Base-by-base conservation (phyloP, 2,888 invertebrate genomes). In the Oscheius sp. region DNA sequence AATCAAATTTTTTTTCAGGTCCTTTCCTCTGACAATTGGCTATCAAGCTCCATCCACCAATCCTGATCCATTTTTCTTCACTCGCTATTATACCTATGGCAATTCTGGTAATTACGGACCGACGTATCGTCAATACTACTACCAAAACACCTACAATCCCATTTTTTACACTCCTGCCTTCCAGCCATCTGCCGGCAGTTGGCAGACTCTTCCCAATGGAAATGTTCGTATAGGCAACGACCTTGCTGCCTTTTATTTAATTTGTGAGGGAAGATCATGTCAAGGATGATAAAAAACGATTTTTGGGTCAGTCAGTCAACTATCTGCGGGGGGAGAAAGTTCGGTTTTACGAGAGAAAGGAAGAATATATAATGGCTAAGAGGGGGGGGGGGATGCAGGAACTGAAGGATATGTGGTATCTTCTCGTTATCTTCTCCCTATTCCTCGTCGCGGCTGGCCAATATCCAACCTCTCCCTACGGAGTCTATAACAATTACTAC, bases 401-500 rank as follows among this genome's bases (percentile, higher is more conserved):
- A 17, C 47, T 36, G 36, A 36, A 24, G 20, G 5, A 22, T 20
- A 41, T 41, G 41, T 20, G 20, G 4, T 20, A 12, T 14, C 4
- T 41, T 2, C 2, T 41, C 8, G 36, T 36, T 20, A n/a, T 33
- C 14, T 1, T 54, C 1, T 6, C 22, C 20, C 22, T 22, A 8
- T n/a, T n/a, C n/a, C n/a, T n/a, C n/a, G n/a, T n/a, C n/a, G n/a
- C n/a, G n/a, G n/a, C n/a, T n/a, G 54, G 17, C 32, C 54, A 54
- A 32, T 54, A 54, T 17, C 33, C 54, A 17, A 6, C 5, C 8
- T 32, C 54, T 2, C 54, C 54, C 1, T 54, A 54, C 33, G 33
- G 54, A 9, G 54, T 54, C 12, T n/a, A n/a, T 3, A 54, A 33
- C 17, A 54, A 54, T 12, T 54, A 54, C 54, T 54, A 54, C 20